Evolutionary conservation across 2,113 vertebrate genomes (phyloP).

Genomic region (Pardalotus punctatus): DNA sequence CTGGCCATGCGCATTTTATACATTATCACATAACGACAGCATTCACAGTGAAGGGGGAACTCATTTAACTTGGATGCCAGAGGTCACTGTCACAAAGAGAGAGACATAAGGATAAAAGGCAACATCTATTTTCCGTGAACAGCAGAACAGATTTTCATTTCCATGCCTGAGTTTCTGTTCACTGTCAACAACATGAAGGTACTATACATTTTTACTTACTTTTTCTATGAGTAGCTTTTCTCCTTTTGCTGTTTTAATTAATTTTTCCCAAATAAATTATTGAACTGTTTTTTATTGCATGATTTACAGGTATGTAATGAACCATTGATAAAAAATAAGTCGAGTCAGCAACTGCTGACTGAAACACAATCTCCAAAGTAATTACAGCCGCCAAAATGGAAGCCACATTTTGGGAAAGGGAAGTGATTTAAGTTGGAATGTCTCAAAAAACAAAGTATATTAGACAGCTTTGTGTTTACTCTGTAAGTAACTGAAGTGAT

Average conservation of each 20-base stretch:
- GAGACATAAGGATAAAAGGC: neutral
- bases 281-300: neutral
- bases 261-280: neutral
- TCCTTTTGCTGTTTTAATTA: neutral
- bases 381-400: neutral
- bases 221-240: neutral
- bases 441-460: neutral
- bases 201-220: neutral
- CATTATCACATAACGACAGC: neutral
- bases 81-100: neutral
- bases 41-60: neutral
- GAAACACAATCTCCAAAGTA: neutral
- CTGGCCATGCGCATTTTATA: rapidly evolving
- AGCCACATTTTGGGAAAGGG: neutral
- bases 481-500: neutral
- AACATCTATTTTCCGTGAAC: neutral
- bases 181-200: neutral
- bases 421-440: neutral
- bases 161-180: neutral
- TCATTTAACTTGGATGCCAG: neutral
- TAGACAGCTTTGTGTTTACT: neutral
- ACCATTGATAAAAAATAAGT: neutral
- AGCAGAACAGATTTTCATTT: neutral
- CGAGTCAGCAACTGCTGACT: neutral
- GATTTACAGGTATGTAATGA: neutral